These are phyloP conservation scores for Apis florea DNA, from an alignment of 1,140 invertebrate genomes.

Conservation along the genomic window DNA sequence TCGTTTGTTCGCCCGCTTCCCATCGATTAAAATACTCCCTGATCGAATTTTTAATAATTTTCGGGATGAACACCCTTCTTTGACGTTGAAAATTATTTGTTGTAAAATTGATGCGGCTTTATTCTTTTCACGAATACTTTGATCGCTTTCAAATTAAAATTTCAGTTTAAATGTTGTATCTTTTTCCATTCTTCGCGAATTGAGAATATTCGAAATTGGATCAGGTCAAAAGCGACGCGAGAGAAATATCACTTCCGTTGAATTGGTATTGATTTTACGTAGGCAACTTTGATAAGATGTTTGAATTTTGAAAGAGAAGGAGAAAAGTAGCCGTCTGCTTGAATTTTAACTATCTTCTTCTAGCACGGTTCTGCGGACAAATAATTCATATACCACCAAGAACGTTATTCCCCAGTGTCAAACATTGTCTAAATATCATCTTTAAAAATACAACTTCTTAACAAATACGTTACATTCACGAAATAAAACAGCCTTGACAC, in stretches of 20 bases:
- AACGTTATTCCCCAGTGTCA: background rate
- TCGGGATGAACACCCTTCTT: background rate
- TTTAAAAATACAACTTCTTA: no score
- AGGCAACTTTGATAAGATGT: background rate
- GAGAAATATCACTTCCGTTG: background rate
- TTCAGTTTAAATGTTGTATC: no score
- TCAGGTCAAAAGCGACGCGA: background rate
- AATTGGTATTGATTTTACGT: background rate
- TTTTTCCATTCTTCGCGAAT: no score
- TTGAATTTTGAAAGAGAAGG: background rate
- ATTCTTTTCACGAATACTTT: no score
- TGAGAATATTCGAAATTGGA: no score
- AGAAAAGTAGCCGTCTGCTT: background rate
- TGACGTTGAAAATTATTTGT: no score
- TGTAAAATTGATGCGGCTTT: no score
- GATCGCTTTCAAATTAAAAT: no score
- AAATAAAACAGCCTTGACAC: no score
- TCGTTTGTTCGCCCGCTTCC: no score
- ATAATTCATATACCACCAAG: background rate
- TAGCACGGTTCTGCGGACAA: background rate
- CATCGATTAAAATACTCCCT: slow-evolving; percentile 15
- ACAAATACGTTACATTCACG: no score
- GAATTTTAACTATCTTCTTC: background rate
- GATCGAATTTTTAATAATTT: background rate
- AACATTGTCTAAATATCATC: no score